Base-by-base conservation (phyloP, 2,888 invertebrate species). In the Asteroscopus sphinx region DNA sequence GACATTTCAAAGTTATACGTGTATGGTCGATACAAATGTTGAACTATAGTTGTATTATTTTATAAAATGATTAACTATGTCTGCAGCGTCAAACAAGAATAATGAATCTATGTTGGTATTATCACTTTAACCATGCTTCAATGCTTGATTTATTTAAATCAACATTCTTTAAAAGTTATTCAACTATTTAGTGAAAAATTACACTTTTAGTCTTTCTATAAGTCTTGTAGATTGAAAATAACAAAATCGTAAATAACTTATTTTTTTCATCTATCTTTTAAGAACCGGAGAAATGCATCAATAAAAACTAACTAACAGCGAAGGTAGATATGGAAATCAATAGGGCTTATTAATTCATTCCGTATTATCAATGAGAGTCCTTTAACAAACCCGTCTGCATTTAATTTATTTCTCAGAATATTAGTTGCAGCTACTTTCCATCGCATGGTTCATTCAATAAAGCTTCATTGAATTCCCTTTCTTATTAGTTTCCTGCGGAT, bases 1-100 rank as follows among this genome's bases (percentile, higher is more conserved):
- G 80, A 80, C 74, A 64, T 76, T 72, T 66, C 67, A 52, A 70
- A 78, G 73, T 79, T 82, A 75, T 61, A 65, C n/a, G n/a, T 17
- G 17, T 3, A 4, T 21, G n/a, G 21, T 15, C 3, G 25, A 13
- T 25, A 40, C 39, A 4, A 21, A 7, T 28, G 0, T 28, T 28
- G 8, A 15, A 35, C 3, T 44, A 37, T 42, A 42, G 21, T 51
- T 36, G 35, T 13, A 39, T 46, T 46, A 28, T 28, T 26, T 9
- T 26, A 6, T 21, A n/a, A n/a, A 12, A 21, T 1, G 0, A 5
- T 39, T 15, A 8, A 11, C 3, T n/a, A n/a, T 40, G 0, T 26
- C 8, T 15, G 35, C 15, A 2, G 15, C 35, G 3, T 8, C 1
- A 35, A 35, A 35, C 15, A 15, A 15, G 13, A 35, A 35, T 35